These are phyloP conservation scores for Cariama cristata DNA, from an alignment of 2,113 vertebrate genomes.

Conservation along the genomic window DNA sequence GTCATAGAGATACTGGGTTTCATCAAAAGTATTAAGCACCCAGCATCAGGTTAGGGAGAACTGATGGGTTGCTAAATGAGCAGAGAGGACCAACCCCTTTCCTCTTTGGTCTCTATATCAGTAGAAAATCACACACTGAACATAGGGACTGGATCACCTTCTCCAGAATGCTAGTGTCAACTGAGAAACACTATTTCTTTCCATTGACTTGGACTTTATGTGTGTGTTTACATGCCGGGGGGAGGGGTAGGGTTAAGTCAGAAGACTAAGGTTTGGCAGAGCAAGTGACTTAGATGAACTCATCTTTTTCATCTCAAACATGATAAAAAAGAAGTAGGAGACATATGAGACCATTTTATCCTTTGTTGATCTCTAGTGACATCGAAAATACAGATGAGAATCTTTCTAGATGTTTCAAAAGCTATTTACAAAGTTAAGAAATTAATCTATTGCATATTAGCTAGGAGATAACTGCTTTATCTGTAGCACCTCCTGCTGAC, in stretches of 20 bases:
- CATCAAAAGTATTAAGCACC: background rate
- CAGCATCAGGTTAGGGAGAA: background rate
- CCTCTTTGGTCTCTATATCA: background rate
- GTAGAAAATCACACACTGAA: background rate
- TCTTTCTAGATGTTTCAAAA: background rate
- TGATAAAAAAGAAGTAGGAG: background rate
- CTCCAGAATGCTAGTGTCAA: background rate
- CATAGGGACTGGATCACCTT: background rate
- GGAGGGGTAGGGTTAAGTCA: accelerated
- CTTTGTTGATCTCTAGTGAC: background rate
- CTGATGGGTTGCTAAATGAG: background rate
- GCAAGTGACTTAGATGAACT: background rate
- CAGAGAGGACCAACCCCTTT: background rate
- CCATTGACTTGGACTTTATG: accelerated
- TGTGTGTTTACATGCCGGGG: too few relatives aligned
- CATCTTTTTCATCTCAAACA: background rate
- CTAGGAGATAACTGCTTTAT: background rate
- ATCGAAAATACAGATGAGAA: background rate
- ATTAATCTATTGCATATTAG: background rate
- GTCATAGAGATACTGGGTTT: background rate
- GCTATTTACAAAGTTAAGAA: background rate
- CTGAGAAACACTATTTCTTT: background rate
- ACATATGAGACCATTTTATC: background rate
- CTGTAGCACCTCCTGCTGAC: background rate
- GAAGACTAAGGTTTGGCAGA: background rate